Evolutionary conservation across 2,113 vertebrate genomes (phyloP), one percentile per base, ranked within the genome.

Genomic region (Miniopterus natalensis): DNA sequence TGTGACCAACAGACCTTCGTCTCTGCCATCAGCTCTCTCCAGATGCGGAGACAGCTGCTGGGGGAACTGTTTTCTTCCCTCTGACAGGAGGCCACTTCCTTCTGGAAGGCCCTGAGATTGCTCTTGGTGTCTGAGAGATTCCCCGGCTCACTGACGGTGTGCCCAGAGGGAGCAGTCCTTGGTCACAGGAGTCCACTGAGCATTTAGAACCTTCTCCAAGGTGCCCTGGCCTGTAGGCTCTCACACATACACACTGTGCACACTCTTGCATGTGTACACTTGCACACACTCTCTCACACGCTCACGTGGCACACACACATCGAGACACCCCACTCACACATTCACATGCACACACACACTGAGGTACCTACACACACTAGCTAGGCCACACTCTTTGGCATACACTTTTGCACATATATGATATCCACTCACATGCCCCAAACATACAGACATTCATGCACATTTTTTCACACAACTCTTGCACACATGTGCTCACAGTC

Each of bases 131-230:
- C 81, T 31, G 68, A 51, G 79, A 86, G 70, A 65, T 13, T 47
- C 29, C 63, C 15, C 1, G 3, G 59, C 27, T 40, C 12, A 3
- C 6, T 4, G 55, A 57, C 3, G 12, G 61, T 1, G 1, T 18
- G 42, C 14, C 47, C 70, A 4, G 63, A 63, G 68, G 17, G 49
- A 63, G 8, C n/a, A 1, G 70, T 9, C 57, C 7, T 8, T 7
- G 4, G 51, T 21, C 61, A 27, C 0, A 0, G 45, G 75, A 55
- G 87, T 0, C 0, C 8, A 3, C 0, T 0, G n/a, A n/a, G 14
- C 63, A 23, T 61, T 36, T 4, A 15, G 10, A 13, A 11, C 42
- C 27, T 68, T 61, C 23, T 42, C 8, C 0, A 1, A 53, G 71
- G 47, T 3, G 29, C 29, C 79, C n/a, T 49, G 78, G 71, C 42